Evolutionary conservation across 2,797 vertebrate genomes (phyloP), one percentile per base, ranked within the genome.

Genomic region (Nothura maculosa): DNA sequence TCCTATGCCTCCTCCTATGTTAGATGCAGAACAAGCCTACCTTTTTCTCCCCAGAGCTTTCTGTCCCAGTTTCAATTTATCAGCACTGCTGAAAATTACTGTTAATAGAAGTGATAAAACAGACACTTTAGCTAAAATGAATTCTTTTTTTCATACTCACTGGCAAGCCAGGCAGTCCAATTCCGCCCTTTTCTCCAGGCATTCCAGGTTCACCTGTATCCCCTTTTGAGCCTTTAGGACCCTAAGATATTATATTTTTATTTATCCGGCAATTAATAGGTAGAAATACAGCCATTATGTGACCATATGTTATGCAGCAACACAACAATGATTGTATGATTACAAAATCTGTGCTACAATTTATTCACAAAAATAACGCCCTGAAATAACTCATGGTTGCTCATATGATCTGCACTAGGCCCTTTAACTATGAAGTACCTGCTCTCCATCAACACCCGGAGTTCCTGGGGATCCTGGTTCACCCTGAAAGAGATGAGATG

Each of bases 201-300:
- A 98, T 97, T 72, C 99, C 99, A 20, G 98, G 97, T 95, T 99
- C 99, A 85, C 99, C 99, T 96, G 98, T 96, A 89, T 99, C 99
- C 88, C 99, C 99, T 94, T 99, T 99, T 52, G 99, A 99, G 50
- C 99, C 99, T 98, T 99, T 99, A 94, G 98, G 98, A 81, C 99
- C 99, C 99, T 99, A 90, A 75, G 96, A 97, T 80, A 94, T 61
- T 54, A 97, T 1, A 61, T 20, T 54, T 50, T 88, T 21, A 60
- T 50, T 88, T 92, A 73, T 64, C 68, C 48, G 60, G 82, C 45
- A 80, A 60, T 17, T 45, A 50, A 32, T 45, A 89, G 7, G 6
- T 16, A 90, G 50, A 68, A 87, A 75, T 43, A 30, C 32, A 95
- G 28, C 48, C 30, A 42, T 24, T 67, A 72, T 50, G 92, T 55